Percentiles rank a stretch among this genome's conserved stretches.
Conservation (phyloP, 23 tunicate genomes). For the Halocynthia aurantium region DNA sequence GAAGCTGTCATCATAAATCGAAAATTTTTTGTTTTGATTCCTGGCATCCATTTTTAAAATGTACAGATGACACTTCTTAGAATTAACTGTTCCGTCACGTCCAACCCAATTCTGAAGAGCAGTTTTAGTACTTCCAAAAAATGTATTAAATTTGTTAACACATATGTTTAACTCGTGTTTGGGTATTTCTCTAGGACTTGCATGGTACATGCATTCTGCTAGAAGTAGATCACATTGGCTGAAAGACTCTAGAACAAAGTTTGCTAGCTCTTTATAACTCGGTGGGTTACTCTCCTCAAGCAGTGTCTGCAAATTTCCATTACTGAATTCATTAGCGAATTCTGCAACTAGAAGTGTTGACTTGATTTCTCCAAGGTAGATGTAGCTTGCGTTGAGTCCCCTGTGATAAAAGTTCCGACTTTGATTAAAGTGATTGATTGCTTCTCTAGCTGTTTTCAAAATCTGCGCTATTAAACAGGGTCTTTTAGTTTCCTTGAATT, state of each 20-base stretch:
- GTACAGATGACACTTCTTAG: slow-evolving; percentile 19
- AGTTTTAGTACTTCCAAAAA: slow-evolving; percentile 19
- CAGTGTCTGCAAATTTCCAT: neutral
- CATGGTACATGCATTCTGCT: slow-evolving; percentile 24
- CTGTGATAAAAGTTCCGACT: slow-evolving; percentile 3
- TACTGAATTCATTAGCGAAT: slow-evolving; percentile 1
- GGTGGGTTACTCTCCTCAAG: neutral
- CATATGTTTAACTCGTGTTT: slow-evolving; percentile 16
- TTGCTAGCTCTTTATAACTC: neutral
- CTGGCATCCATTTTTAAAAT: slow-evolving; percentile 17
- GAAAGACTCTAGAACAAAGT: slow-evolving; percentile 26
- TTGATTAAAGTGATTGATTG: slow-evolving; percentile 24
- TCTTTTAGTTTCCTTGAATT: neutral
- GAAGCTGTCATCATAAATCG: slow-evolving; percentile 5
- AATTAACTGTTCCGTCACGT: slow-evolving; percentile 3
- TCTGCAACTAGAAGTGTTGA: slow-evolving; percentile 36
- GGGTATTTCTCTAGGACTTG: slow-evolving; percentile 8
- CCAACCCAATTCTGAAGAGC: slow-evolving; percentile 18
- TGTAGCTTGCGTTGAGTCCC: slow-evolving; percentile 28
- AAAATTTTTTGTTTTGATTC: slow-evolving; percentile 6
- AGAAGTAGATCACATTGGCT: slow-evolving; percentile 45
- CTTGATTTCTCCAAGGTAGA: slow-evolving; percentile 51
- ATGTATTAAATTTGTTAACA: slow-evolving; percentile 26
- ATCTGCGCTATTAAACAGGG: neutral
- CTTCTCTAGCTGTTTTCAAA: slow-evolving; percentile 11